These are phyloP conservation scores for Esperia sulphurella DNA, from an alignment of 2,888 invertebrate species.

Conservation along the genomic window DNA sequence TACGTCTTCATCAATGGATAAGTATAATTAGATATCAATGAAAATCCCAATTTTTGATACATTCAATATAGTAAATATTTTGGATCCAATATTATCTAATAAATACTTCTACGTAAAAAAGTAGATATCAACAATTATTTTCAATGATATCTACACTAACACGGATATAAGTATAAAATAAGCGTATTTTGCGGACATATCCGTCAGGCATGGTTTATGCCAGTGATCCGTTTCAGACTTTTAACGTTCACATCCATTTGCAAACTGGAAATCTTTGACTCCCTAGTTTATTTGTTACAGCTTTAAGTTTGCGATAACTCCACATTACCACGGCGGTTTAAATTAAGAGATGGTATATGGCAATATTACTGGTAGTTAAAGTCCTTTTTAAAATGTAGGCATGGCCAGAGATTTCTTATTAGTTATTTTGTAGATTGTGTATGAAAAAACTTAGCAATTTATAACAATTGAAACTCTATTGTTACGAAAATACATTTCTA, in stretches of 20 bases:
- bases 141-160: slow-evolving; percentile 63
- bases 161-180: slow-evolving; percentile 74
- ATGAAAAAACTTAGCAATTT: too few relatives aligned
- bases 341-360: too few relatives aligned
- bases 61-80: slow-evolving; percentile 38
- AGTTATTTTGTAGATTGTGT: too few relatives aligned
- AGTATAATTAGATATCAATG: slow-evolving; percentile 29
- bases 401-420: too few relatives aligned
- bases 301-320: too few relatives aligned
- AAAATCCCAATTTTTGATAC: slow-evolving; percentile 44
- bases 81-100: slow-evolving; percentile 41
- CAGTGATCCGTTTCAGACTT: slow-evolving; percentile 73
- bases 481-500: too few relatives aligned
- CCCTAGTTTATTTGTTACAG: not conserved
- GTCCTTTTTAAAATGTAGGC: too few relatives aligned
- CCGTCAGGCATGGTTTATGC: slow-evolving; percentile 53
- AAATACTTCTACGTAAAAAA: slow-evolving; percentile 62
- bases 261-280: slow-evolving; percentile 14
- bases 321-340: not conserved
- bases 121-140: slow-evolving; percentile 65
- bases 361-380: too few relatives aligned
- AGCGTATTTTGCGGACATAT: slow-evolving; percentile 74
- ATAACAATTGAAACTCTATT: too few relatives aligned
- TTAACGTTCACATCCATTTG: slow-evolving; percentile 49
- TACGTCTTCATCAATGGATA: slow-evolving; percentile 21